Conservation (phyloP, 2,888 invertebrate genomes). For the Liodrosophila aerea region DNA sequence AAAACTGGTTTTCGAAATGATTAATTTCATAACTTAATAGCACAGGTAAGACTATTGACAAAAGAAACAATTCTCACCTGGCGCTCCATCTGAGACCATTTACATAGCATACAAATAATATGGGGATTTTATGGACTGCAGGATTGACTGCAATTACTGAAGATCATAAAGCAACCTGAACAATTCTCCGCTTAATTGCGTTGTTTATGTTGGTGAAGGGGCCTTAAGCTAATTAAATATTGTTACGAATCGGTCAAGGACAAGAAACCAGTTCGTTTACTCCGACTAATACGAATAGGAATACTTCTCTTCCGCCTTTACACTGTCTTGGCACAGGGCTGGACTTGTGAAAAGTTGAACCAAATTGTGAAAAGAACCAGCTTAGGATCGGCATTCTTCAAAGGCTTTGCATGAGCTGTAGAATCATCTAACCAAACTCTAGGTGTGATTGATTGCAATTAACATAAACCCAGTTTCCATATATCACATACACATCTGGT, state of each 20-base stretch:
- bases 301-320: neutral
- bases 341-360: conserved; percentile 39
- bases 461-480: no score
- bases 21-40: conserved; percentile 71
- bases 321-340: conserved; percentile 21
- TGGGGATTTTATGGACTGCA: conserved; percentile 5
- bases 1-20: conserved; percentile 71
- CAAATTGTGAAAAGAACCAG: conserved; percentile 33
- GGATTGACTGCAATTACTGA: conserved; percentile 14
- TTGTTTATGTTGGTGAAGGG: conserved; percentile 9
- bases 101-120: conserved; percentile 8
- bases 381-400: conserved; percentile 16
- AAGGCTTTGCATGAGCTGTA: conserved; percentile 7
- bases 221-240: conserved; percentile 18
- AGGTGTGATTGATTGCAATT: no score
- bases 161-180: neutral
- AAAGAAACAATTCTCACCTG: conserved; percentile 55
- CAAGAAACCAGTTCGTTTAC: neutral
- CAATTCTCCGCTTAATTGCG: conserved; percentile 14
- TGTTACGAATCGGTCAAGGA: conserved; percentile 50
- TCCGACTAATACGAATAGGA: no score
- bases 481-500: no score
- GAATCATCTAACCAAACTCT: neutral
- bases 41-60: conserved; percentile 22
- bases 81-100: conserved; percentile 19